These are phyloP conservation scores for Pocota personata DNA, from an alignment of 2,888 invertebrate species.

Conservation along the genomic window DNA sequence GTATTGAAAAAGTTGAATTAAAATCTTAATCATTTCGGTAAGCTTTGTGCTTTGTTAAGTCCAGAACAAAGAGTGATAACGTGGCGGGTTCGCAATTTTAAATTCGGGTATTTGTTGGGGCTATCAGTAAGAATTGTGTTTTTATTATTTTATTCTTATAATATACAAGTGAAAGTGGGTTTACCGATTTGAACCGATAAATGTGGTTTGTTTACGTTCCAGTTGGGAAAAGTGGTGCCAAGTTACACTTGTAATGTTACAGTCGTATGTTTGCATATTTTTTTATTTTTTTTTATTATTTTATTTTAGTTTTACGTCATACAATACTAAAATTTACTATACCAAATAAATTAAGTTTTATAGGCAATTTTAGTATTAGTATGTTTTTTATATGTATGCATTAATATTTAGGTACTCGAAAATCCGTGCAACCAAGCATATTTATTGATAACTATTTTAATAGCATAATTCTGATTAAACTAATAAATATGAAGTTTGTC, in stretches of 20 bases:
- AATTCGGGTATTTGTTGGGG: not conserved
- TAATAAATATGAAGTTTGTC: too few relatives aligned
- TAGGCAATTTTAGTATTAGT: too few relatives aligned
- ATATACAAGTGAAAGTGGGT: slow-evolving; percentile 36
- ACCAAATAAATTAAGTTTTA: too few relatives aligned
- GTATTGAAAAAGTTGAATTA: not conserved
- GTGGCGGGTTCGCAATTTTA: not conserved
- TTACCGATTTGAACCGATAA: slow-evolving; percentile 27
- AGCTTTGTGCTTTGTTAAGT: not conserved
- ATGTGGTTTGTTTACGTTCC: slow-evolving; percentile 67
- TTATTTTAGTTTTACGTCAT: not conserved
- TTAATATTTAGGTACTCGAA: too few relatives aligned
- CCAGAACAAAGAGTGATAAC: not conserved
- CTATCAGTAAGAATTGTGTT: slow-evolving; percentile 15
- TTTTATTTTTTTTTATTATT: not conserved
- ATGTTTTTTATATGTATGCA: too few relatives aligned
- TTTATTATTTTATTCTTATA: not conserved
- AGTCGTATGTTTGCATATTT: not conserved
- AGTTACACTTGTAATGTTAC: not conserved
- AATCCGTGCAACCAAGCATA: too few relatives aligned
- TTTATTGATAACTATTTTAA: too few relatives aligned
- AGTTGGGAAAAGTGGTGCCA: slow-evolving; percentile 50
- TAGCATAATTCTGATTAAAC: too few relatives aligned
- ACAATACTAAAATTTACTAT: not conserved
- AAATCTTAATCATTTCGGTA: not conserved